Base-by-base conservation (phyloP, 2,113 vertebrate species). In the Holacanthus passer region DNA sequence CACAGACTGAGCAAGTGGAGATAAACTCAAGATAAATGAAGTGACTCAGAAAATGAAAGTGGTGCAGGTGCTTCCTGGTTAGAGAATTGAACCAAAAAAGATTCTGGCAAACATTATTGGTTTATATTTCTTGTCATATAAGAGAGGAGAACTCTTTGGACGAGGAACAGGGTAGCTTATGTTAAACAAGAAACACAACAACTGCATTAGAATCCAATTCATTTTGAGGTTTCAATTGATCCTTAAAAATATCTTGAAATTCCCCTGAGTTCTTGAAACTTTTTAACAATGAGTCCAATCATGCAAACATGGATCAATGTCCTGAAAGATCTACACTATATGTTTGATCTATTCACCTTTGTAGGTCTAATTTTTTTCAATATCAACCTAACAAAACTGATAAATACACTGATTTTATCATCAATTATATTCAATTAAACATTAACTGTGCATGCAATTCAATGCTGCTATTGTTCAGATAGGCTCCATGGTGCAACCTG, bases 31-130 rank as follows among this genome's bases (percentile, higher is more conserved):
- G 9, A 31, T 16, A 50, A 41, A 0, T 31, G 3, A 48, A 5
- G 8, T 19, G 45, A 48, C 5, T 41, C 41, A 53, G 43, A 53
- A 27, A 72, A 43, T 60, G 10, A 67, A 60, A 63, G 1, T 20
- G 20, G 29, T 41, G 14, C n/a, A 59, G 29, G 70, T 35, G 43
- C 31, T 74, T 69, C 35, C 11, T 53, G 43, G 50, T 78, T 13
- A 35, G 5, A 13, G 24, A 31, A 43, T 47, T 11, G 22, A 62
- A 73, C 20, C 24, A 27, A 12, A 17, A 67, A 35, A 39, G 6
- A 66, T 55, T n/a, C 35, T 37, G 22, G 55, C 22, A 11, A 67
- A 45, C 31, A 39, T 7, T 17, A 39, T 24, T 67, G 13, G 20
- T 67, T 53, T n/a, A 11, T 24, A 37, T 22, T 48, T 52, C 4